These are phyloP conservation scores for Tokudaia tokunoshimensis DNA, from an alignment of 2,797 vertebrate genomes.

Conservation along the genomic window DNA sequence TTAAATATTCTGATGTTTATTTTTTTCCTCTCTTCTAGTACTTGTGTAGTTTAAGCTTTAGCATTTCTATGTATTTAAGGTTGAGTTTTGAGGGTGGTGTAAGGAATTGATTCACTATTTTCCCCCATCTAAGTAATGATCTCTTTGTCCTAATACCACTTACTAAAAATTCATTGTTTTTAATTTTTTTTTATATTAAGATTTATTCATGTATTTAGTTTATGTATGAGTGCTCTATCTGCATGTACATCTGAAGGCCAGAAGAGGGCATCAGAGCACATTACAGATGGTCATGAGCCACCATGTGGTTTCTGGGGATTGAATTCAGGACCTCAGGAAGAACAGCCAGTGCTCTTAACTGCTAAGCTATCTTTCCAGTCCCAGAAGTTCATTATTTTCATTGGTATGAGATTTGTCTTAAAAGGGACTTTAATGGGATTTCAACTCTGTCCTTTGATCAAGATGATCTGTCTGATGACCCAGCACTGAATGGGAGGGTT, in stretches of 20 bases:
- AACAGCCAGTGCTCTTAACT: neutral
- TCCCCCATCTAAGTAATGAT: neutral
- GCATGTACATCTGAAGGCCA: neutral
- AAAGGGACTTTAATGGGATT: neutral
- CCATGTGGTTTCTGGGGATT: neutral
- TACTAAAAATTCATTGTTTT: neutral
- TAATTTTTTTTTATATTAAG: neutral
- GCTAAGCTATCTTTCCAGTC: neutral
- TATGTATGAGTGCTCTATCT: neutral
- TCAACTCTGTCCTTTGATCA: neutral
- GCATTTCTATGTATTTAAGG: neutral
- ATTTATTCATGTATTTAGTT: neutral
- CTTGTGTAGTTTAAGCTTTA: constrained; percentile 4
- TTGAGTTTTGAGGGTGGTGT: neutral
- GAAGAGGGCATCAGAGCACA: neutral
- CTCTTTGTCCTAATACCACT: neutral
- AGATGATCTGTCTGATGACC: neutral
- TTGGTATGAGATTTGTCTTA: neutral
- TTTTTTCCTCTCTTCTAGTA: neutral
- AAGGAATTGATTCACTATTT: constrained; percentile 5
- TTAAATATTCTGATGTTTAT: neutral
- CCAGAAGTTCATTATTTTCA: neutral
- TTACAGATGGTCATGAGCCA: neutral
- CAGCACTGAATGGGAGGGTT: neutral
- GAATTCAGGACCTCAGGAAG: neutral